These are phyloP conservation scores for Epiblema foenella DNA, from an alignment of 2,888 invertebrate genomes.

Conservation along the genomic window DNA sequence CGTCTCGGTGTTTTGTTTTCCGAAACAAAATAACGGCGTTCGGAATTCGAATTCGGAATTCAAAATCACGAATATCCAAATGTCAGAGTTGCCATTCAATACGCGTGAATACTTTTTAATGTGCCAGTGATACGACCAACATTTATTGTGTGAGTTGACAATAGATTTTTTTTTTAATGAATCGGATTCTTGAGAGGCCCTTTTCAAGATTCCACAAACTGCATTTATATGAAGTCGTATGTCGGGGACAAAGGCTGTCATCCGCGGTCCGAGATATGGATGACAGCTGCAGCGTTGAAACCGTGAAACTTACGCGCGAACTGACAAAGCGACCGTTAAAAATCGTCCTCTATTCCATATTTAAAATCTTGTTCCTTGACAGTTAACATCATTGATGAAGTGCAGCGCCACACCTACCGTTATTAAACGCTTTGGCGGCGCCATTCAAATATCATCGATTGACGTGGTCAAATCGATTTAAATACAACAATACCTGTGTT, in stretches of 20 bases:
- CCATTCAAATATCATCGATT: conserved; percentile 61
- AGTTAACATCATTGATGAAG: conserved; percentile 64
- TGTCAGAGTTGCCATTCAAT: conserved; percentile 77
- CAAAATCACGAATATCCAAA: conserved; percentile 72
- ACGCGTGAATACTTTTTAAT: conserved; percentile 85
- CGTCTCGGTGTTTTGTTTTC: conserved; percentile 57
- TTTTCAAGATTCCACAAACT: conserved; percentile 80
- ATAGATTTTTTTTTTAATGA: conserved; percentile 76
- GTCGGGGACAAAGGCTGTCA: conserved; percentile 74
- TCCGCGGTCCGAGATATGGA: conserved; percentile 68
- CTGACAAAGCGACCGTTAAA: conserved; percentile 76
- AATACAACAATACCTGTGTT: conserved; percentile 59
- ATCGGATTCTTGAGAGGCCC: conserved; percentile 74
- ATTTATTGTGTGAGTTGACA: conserved; percentile 74
- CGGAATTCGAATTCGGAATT: conserved; percentile 23
- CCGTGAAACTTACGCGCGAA: conserved; percentile 68
- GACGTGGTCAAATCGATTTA: conserved; percentile 64
- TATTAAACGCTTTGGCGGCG: conserved; percentile 60
- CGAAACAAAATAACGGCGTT: conserved; percentile 40
- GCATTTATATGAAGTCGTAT: conserved; percentile 84
- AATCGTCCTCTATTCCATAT: conserved; percentile 62
- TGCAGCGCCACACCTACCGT: conserved; percentile 74
- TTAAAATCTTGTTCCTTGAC: conserved; percentile 65
- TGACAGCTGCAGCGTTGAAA: conserved; percentile 80
- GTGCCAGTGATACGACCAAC: conserved; percentile 83